phyloP scores from a whole-genome alignment of 1,140 invertebrate genomes.

The Atta cephalotes region DNA sequence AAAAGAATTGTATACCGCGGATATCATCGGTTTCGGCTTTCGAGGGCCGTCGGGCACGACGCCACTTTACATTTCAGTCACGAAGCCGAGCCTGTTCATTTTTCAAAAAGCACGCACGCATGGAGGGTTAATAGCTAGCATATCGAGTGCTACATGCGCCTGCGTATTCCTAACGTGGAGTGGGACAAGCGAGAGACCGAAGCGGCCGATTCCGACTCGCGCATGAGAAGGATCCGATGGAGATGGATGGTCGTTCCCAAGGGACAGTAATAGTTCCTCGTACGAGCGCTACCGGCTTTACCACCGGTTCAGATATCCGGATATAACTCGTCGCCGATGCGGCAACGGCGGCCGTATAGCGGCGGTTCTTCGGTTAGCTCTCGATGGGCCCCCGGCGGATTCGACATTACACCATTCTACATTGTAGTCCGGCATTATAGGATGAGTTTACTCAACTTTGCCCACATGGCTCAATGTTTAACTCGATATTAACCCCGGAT shows the following conservation, averaged over 20 bases:
- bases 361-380: constrained; percentile 53
- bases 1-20: constrained; percentile 28
- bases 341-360: neutral
- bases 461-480: constrained; percentile 79
- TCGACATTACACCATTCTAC: constrained; percentile 76
- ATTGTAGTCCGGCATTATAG: constrained; percentile 81
- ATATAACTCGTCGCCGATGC: constrained; percentile 37
- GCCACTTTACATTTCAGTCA: constrained; percentile 65
- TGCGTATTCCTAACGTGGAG: constrained; percentile 48
- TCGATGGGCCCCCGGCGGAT: constrained; percentile 71
- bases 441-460: constrained; percentile 84
- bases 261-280: constrained; percentile 82
- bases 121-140: constrained; percentile 80
- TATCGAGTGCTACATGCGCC: constrained; percentile 72
- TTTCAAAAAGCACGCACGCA: constrained; percentile 59
- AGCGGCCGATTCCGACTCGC: constrained; percentile 79
- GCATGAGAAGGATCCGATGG: constrained; percentile 84
- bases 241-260: constrained; percentile 84
- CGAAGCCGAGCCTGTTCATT: constrained; percentile 63
- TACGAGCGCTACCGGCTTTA: constrained; percentile 67
- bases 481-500: constrained; percentile 72
- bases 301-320: constrained; percentile 25
- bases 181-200: constrained; percentile 46
- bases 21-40: neutral
- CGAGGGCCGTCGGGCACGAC: neutral